Evolutionary conservation across 1,140 invertebrate genomes (phyloP).

Genomic region (Drosophila varians): DNA sequence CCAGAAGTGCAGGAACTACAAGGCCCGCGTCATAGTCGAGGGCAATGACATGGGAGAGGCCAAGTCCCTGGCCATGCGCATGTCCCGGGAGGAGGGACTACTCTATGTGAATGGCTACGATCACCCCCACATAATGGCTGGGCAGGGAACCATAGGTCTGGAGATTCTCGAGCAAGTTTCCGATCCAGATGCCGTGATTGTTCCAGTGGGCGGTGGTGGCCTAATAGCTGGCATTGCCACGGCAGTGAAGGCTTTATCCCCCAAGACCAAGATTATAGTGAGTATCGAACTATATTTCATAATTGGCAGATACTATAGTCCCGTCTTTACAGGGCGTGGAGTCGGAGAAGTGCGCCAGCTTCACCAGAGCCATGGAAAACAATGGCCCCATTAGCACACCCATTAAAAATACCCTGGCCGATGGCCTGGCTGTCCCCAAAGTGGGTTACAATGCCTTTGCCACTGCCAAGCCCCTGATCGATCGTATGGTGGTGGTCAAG

Average conservation of each 20-base stretch:
- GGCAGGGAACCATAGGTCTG: conserved; percentile 95
- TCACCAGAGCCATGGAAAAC: conserved; percentile 89
- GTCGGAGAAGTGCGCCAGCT: conserved; percentile 94
- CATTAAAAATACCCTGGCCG: conserved; percentile 92
- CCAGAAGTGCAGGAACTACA: conserved; percentile 91
- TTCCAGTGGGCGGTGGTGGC: conserved; percentile 96
- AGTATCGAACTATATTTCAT: conserved; percentile 48
- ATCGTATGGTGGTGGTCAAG: conserved; percentile 93
- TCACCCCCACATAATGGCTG: conserved; percentile 96
- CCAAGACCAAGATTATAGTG: conserved; percentile 90
- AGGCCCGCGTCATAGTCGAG: conserved; percentile 92
- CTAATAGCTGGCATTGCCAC: conserved; percentile 94
- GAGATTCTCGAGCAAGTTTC: conserved; percentile 95
- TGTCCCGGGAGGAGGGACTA: conserved; percentile 89
- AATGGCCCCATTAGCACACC: conserved; percentile 88
- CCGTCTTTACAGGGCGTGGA: conserved; percentile 92
- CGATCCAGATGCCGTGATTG: conserved; percentile 90
- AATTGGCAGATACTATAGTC: not conserved
- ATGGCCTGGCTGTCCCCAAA: conserved; percentile 95
- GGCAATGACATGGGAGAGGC: conserved; percentile 94
- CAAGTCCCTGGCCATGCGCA: conserved; percentile 89
- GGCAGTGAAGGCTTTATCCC: conserved; percentile 93
- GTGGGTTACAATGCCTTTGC: conserved; percentile 95
- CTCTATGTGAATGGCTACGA: conserved; percentile 93
- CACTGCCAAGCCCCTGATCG: conserved; percentile 90